Evolutionary conservation across 2,888 invertebrate species (phyloP).

Genomic region (Margaritifera margaritifera): DNA sequence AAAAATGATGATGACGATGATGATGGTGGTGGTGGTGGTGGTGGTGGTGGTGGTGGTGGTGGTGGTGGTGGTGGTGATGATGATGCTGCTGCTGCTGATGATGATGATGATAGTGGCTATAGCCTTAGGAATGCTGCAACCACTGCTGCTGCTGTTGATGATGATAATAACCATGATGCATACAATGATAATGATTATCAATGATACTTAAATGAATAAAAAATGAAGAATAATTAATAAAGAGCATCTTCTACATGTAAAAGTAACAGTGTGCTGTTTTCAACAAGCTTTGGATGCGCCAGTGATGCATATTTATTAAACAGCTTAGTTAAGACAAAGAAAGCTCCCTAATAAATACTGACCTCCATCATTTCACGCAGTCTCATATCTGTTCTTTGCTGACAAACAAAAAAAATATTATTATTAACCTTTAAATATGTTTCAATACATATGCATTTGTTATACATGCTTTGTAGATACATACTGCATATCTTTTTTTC

Average conservation of each 20-base stretch:
- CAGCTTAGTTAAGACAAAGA: background rate
- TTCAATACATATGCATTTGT: background rate
- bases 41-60: too few species aligned
- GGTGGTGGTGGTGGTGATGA: too few species aligned
- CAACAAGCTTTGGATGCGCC: background rate
- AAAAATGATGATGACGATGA: too few species aligned
- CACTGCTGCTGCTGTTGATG: too few species aligned
- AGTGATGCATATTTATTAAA: background rate
- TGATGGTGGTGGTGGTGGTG: too few species aligned
- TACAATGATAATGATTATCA: too few species aligned
- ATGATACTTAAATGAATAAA: too few species aligned
- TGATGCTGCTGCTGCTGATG: too few species aligned
- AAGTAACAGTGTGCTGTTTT: background rate
- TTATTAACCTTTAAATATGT: background rate
- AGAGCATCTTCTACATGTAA: background rate
- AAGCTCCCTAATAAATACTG: slow-evolving; percentile 14
- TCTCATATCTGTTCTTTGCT: slow-evolving; percentile 88
- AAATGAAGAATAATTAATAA: too few species aligned
- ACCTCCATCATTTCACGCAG: slow-evolving; percentile 83
- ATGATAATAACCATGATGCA: too few species aligned
- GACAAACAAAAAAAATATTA: slow-evolving; percentile 67
- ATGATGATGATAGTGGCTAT: too few species aligned
- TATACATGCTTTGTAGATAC: background rate
- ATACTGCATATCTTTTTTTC: background rate
- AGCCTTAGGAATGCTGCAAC: too few species aligned